Evolutionary conservation across 2,113 vertebrate genomes (phyloP), one percentile per base, ranked within the genome.

Genomic region (Campylomormyrus numenius): DNA sequence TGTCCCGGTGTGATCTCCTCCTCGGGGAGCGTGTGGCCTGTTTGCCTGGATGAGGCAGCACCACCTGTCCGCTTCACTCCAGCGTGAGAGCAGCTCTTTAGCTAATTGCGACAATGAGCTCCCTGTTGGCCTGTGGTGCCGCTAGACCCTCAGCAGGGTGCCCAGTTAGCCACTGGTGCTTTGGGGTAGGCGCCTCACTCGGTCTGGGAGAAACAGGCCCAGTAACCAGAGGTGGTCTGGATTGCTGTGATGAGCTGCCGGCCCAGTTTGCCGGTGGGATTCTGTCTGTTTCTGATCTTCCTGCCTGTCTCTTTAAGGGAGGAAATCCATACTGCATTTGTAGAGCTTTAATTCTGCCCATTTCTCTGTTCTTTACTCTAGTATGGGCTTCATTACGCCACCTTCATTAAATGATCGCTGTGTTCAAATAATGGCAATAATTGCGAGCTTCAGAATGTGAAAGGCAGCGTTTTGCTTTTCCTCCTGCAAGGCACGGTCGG

Each of bases 101-200:
- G 74, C 74, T 80, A 80, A 80, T 80, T 80, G 74, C 88, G 46
- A 70, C 62, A 70, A 77, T 74, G 62, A 49, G 88, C 56, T 49
- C 45, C 42, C 84, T 27, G 84, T 46, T 50, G 84, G 45, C 45
- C 27, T 2, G 11, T 13, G 48, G 24, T 86, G 24, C 45, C 9
- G 3, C n/a, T 2, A 50, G 74, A 50, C 74, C 24, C 8, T 7
- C 10, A 39, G 74, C 74, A 17, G 74, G 74, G 74, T 42, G 74
- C 74, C 15, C 35, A 42, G 74, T 42, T 42, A 8, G 74, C 74
- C 74, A 7, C 74, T 42, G 74, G 74, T 42, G 15, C 74, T 15
- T 8, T 17, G 35, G 74, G 74, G 39, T 19, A 1, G 5, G 5
- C 0, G 13, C 31, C 31, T 80, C 74, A 35, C 74, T 80, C 31